phyloP scores from a whole-genome alignment of 2,888 invertebrate species.

The Sphaerophoria rueppellii region DNA sequence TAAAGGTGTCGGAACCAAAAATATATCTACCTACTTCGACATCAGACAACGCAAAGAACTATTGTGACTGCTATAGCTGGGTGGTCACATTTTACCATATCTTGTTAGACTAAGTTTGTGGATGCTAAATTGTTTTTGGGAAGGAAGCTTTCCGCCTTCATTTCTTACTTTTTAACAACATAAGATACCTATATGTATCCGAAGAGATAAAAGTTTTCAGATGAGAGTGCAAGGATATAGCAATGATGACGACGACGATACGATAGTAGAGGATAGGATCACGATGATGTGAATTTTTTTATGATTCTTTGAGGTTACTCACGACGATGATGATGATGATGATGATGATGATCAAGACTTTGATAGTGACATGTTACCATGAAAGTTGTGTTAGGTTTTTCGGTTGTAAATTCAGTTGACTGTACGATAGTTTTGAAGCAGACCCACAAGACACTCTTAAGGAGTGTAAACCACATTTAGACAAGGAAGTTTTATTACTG shows the following conservation, averaged over 20 bases:
- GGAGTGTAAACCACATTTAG: neutral
- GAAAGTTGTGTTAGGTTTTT: conserved; percentile 41
- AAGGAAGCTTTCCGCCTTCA: neutral
- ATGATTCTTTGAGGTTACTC: conserved; percentile 40
- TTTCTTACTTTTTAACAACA: neutral
- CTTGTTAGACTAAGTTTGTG: conserved; percentile 49
- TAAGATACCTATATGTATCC: conserved; percentile 34
- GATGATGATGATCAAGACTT: conserved; percentile 12
- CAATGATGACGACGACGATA: conserved; percentile 20
- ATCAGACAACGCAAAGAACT: neutral
- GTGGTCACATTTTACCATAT: conserved; percentile 48
- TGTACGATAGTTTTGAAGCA: conserved; percentile 13
- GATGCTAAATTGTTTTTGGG: neutral
- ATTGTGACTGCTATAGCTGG: neutral
- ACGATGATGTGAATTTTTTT: conserved; percentile 39
- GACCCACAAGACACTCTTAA: neutral
- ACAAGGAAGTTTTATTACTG: conserved; percentile 3
- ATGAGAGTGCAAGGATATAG: conserved; percentile 32
- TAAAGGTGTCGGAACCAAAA: conserved; percentile 36
- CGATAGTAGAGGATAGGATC: conserved; percentile 39
- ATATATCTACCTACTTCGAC: neutral
- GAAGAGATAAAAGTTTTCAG: conserved; percentile 48
- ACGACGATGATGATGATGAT: conserved; percentile 40
- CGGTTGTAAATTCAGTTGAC: conserved; percentile 19
- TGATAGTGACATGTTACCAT: conserved; percentile 50